Evolutionary conservation across 2,797 vertebrate genomes (phyloP).

Genomic region (Myoxocephalus aenaeus): DNA sequence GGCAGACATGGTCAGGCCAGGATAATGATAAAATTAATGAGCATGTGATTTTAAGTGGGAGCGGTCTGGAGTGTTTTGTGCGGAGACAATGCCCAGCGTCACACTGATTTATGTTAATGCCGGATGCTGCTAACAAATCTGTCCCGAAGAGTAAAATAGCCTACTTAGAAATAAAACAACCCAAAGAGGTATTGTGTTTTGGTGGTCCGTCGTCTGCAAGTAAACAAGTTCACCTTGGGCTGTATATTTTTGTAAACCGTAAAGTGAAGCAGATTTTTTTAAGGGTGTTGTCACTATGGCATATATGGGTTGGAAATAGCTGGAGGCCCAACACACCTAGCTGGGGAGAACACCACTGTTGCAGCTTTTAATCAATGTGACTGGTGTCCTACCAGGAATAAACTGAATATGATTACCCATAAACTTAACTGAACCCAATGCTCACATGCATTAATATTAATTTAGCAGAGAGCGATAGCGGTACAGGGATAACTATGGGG

Average conservation of each 20-base stretch:
- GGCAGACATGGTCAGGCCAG: slow-evolving; percentile 72
- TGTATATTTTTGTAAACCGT: slow-evolving; percentile 34
- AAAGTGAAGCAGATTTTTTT: slow-evolving; percentile 30
- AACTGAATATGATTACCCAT: slow-evolving; percentile 89
- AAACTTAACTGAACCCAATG: slow-evolving; percentile 86
- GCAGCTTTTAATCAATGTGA: slow-evolving; percentile 86
- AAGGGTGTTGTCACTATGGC: slow-evolving; percentile 43
- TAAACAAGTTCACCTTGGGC: slow-evolving; percentile 51
- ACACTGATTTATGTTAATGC: slow-evolving; percentile 78
- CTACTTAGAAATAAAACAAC: slow-evolving; percentile 63
- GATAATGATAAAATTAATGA: slow-evolving; percentile 85
- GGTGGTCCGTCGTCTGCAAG: slow-evolving; percentile 45
- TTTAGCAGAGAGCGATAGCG: slow-evolving; percentile 83
- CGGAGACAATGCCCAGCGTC: slow-evolving; percentile 70
- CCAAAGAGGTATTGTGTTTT: slow-evolving; percentile 45
- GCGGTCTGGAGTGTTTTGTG: slow-evolving; percentile 76
- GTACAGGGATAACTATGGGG: slow-evolving; percentile 78
- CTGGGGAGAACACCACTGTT: slow-evolving; percentile 72
- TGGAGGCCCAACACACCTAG: slow-evolving; percentile 74
- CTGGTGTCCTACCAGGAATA: slow-evolving; percentile 87
- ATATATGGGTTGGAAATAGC: slow-evolving; percentile 77
- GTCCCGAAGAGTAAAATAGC: slow-evolving; percentile 62
- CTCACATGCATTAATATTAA: slow-evolving; percentile 87
- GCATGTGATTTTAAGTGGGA: slow-evolving; percentile 78
- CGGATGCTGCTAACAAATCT: slow-evolving; percentile 55